Base-by-base conservation (phyloP, 2,888 invertebrate genomes). In the Mamestra brassicae region DNA sequence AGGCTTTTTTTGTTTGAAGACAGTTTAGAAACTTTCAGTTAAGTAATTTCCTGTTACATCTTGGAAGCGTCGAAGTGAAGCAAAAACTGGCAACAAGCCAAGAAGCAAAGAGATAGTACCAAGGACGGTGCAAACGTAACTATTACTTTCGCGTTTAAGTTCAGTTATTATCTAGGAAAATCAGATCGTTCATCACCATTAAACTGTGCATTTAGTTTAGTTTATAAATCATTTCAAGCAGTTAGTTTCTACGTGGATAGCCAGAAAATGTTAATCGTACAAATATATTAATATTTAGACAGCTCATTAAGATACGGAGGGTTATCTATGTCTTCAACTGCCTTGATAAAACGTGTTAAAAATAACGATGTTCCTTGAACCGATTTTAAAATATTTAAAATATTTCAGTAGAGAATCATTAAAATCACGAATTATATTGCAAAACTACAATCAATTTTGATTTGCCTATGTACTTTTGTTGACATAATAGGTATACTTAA, bases 61-160 rank as follows among this genome's bases (percentile, higher is more conserved):
- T 75, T 36, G 26, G 11, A 73, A 63, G n/a, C 34, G 34, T n/a
- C 38, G 10, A 47, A n/a, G 68, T 36, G 38, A 47, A 58, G 13
- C 1, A 52, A 80, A 52, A 42, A 3, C 52, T 81, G 78, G 82
- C 78, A 50, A 0, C 8, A 36, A 2, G 82, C 82, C 81, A 78
- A 58, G 11, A 26, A 63, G 8, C 26, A 34, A 4, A 45, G 13
- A 54, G 54, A 57, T 68, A 77, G 1, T 17, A 34, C 65, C 34
- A 47, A 66, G 36, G 54, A 55, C 55, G 26, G 47, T 55, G 60
- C 38, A 61, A 62, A 80, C 11, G 47, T 55, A 65, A 64, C 60
- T 77, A 55, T 61, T 45, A 65, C 42, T 54, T 65, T 62, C n/a
- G n/a, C 54, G 47, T 81, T 74, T 75, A 80, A 52, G 36, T 50